A percentile compares a stretch with the other conserved stretches of the same genome.
These are phyloP conservation scores for Leptinotarsa haldemani DNA, from an alignment of 2,888 invertebrate species.

Conservation along the genomic window DNA sequence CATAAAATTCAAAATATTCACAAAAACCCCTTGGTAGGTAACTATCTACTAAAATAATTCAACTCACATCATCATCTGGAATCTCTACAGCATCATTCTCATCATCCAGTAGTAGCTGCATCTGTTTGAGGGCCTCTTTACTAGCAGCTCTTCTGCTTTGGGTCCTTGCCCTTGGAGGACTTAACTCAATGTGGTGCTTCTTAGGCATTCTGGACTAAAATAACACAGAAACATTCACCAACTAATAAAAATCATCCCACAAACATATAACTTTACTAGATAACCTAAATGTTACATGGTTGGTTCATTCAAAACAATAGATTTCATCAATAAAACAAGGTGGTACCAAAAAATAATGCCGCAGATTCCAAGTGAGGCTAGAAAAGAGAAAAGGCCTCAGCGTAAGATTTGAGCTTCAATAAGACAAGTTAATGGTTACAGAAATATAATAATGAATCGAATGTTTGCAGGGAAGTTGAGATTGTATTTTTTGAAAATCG, in stretches of 20 bases:
- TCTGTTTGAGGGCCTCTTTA: constrained; percentile 63
- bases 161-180: constrained; percentile 47
- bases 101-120: constrained; percentile 60
- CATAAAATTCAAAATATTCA: too few relatives aligned
- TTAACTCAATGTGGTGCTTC: constrained; percentile 45
- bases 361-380: neutral
- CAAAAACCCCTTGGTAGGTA: neutral
- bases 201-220: constrained; percentile 54
- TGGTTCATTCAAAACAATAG: constrained; percentile 11
- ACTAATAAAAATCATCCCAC: neutral
- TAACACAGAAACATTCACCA: neutral
- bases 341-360: constrained; percentile 25
- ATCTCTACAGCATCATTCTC: constrained; percentile 67
- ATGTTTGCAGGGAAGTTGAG: neutral
- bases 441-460: neutral
- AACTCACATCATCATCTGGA: constrained; percentile 60
- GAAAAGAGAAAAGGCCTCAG: neutral
- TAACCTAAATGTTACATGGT: neutral
- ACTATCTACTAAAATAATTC: neutral
- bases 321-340: constrained; percentile 15
- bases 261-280: constrained; percentile 22
- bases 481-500: neutral
- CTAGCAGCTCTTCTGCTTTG: constrained; percentile 61
- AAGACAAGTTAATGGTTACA: neutral
- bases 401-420: neutral